A percentile compares a stretch with the other conserved stretches of the same genome.
phyloP scores from a whole-genome alignment of 2,113 vertebrate genomes.

The Perccottus glenii region DNA sequence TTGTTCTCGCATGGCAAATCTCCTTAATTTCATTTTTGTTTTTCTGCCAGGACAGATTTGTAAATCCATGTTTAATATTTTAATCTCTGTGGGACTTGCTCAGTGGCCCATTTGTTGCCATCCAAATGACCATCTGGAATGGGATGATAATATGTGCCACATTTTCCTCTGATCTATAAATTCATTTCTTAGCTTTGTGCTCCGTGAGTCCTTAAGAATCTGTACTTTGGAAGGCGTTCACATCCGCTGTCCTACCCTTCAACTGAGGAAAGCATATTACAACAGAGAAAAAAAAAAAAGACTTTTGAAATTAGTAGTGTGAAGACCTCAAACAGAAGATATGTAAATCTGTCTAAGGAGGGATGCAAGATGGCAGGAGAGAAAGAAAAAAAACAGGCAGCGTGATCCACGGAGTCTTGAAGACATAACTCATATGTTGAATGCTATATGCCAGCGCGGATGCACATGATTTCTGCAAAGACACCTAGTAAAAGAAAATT shows the following conservation, averaged over 20 bases:
- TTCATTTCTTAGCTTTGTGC: slow-evolving; percentile 48
- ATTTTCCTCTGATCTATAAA: slow-evolving; percentile 69
- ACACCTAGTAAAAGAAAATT: slow-evolving; percentile 76
- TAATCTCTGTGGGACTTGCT: slow-evolving; percentile 73
- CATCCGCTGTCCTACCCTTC: slow-evolving; percentile 10
- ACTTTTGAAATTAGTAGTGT: slow-evolving; percentile 39
- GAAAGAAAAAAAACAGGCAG: slow-evolving; percentile 24
- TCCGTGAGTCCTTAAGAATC: slow-evolving; percentile 28
- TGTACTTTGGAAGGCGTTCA: slow-evolving; percentile 16
- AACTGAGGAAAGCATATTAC: slow-evolving; percentile 30
- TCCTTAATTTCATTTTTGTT: slow-evolving; percentile 77
- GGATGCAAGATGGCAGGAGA: slow-evolving; percentile 53
- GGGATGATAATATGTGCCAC: slow-evolving; percentile 66
- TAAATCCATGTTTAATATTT: slow-evolving; percentile 76
- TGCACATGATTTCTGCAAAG: slow-evolving; percentile 64
- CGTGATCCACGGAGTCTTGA: slow-evolving; percentile 2
- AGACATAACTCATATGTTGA: slow-evolving; percentile 69
- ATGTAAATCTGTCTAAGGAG: slow-evolving; percentile 51
- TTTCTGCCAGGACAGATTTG: slow-evolving; percentile 79
- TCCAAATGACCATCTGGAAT: slow-evolving; percentile 80
- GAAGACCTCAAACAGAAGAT: slow-evolving; percentile 56
- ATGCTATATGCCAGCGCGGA: slow-evolving; percentile 48
- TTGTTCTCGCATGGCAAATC: slow-evolving; percentile 73
- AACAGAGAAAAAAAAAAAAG: slow-evolving; percentile 30
- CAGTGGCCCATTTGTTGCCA: slow-evolving; percentile 72